A percentile compares a stretch with the other conserved stretches of the same genome.
Conservation (phyloP, 2,113 vertebrate species). For the Enhydra lutris region DNA sequence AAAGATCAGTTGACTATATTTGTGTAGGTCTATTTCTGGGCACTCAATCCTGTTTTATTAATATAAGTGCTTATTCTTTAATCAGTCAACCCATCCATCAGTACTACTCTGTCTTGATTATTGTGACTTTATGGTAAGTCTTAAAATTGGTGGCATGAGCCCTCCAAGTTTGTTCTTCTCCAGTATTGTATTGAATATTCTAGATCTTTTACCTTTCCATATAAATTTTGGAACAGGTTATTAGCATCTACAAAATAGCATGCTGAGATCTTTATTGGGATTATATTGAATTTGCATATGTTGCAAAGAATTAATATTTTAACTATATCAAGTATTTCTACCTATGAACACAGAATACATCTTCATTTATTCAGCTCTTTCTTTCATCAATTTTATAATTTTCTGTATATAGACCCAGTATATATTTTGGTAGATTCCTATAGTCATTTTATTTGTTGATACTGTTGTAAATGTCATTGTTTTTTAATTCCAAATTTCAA, state of each 20-base stretch:
- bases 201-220: not conserved
- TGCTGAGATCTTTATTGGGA: not conserved
- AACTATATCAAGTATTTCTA: not conserved
- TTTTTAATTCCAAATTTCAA: not conserved
- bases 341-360: not conserved
- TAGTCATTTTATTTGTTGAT: not conserved
- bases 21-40: not conserved
- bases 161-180: not conserved
- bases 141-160: not conserved
- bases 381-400: not conserved
- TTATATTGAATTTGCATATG: not conserved
- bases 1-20: not conserved
- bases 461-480: not conserved
- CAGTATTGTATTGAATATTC: not conserved
- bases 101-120: not conserved
- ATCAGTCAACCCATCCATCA: not conserved
- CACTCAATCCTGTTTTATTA: not conserved
- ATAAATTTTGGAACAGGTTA: not conserved
- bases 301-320: not conserved
- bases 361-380: not conserved
- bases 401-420: not conserved
- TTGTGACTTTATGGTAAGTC: not conserved
- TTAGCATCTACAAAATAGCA: not conserved
- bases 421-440: not conserved
- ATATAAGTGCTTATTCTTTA: not conserved